phyloP scores from a whole-genome alignment of 2,888 invertebrate genomes.

The Limenitis camilla region DNA sequence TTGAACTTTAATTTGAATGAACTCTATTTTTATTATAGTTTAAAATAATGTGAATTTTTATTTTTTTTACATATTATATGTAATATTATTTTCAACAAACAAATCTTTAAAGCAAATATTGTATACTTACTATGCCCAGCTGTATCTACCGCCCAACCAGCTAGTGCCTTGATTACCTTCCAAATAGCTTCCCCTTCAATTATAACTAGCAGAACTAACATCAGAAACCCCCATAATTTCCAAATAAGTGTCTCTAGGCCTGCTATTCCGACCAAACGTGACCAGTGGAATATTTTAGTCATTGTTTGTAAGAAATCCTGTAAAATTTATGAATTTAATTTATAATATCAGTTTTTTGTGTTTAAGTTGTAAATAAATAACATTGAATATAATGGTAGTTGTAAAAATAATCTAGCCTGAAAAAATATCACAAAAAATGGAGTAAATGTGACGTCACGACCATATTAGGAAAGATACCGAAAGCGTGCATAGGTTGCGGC shows the following conservation, averaged over 20 bases:
- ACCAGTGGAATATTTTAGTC: slow-evolving; percentile 35
- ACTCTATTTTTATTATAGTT: no score
- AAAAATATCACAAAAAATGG: no score
- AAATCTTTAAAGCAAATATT: background rate
- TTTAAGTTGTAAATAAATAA: no score
- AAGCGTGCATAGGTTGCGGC: no score
- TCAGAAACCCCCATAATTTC: slow-evolving; percentile 35
- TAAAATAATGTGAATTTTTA: no score
- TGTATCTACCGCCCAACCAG: slow-evolving; percentile 43
- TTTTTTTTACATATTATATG: no score
- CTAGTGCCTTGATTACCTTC: slow-evolving; percentile 46
- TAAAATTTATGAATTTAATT: background rate
- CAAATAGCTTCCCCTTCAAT: slow-evolving; percentile 40
- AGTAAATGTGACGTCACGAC: no score
- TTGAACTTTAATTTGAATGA: no score
- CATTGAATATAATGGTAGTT: no score
- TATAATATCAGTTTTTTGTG: no score
- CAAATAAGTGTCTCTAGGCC: slow-evolving; percentile 32
- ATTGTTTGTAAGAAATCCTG: slow-evolving; percentile 44
- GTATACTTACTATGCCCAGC: slow-evolving; percentile 40
- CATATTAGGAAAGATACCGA: no score
- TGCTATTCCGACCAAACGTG: slow-evolving; percentile 41
- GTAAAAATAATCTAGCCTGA: no score
- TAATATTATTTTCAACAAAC: background rate
- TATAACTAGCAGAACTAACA: slow-evolving; percentile 31